Base-by-base conservation (phyloP, 2,113 vertebrate genomes). In the Trogon surrucura region DNA sequence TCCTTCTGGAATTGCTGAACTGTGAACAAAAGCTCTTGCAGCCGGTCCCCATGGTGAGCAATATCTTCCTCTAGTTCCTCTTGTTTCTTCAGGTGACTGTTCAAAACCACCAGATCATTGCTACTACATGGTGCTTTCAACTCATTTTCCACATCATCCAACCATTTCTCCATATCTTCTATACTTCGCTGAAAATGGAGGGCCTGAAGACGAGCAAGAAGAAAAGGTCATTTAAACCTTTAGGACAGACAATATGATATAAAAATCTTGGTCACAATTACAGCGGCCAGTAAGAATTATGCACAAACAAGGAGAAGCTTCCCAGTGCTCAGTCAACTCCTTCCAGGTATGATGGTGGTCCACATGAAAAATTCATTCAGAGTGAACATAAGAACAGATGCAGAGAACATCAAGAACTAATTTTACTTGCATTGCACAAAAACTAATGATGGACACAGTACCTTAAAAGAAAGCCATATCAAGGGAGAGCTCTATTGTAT, bases 21-120 rank as follows among this genome's bases (percentile, higher is more conserved):
- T 36, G 97, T 98, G 72, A 97, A 90, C 77, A 98, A 67, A 73
- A 99, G 97, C 38, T 85, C 96, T 97, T 98, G 97, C 5, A 98
- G 94, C 20, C 96, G 74, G 60, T 98, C 96, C 14, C 95, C 91
- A 36, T 98, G 98, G 26, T 96, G 96, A 67, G 97, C 93, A 88
- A 98, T 91, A 27, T 98, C 97, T 91, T 98, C 98, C 92, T 99
- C 99, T 89, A 99, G 80, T 11, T 98, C 98, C 50, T 97, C 97
- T 85, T 98, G 98, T 32, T 97, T 95, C 80, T 98, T 98, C 80
- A 99, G 97, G 57, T 98, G 98, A 78, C 97, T 93, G 27, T 80
- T 97, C 66, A 98, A 97, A 5, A 98, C 98, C 22, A 97, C 95
- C 77, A 98, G 94, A 93, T 98, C 98, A 10, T 85, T 95, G 18